These are phyloP conservation scores for Vesta saturnalis DNA, from an alignment of 2,888 invertebrate species.

Conservation along the genomic window DNA sequence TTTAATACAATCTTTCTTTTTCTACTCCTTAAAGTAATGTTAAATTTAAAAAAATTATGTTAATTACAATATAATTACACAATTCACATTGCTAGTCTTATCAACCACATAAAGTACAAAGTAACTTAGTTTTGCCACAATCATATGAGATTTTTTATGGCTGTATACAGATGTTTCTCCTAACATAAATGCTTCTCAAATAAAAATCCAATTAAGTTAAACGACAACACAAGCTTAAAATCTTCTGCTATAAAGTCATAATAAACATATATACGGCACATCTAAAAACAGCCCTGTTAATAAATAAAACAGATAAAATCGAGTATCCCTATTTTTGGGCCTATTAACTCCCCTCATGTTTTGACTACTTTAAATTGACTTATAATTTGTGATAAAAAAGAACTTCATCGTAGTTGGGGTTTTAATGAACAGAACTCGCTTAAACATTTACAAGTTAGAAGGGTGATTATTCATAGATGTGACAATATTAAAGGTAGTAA, in stretches of 20 bases:
- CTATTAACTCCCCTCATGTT: slow-evolving; percentile 44
- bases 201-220: slow-evolving; percentile 59
- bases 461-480: slow-evolving; percentile 9
- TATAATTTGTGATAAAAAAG: slow-evolving; percentile 50
- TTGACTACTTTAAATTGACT: slow-evolving; percentile 48
- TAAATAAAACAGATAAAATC: slow-evolving; percentile 52
- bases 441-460: slow-evolving; percentile 26
- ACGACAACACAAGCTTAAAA: slow-evolving; percentile 55
- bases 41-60: too few relatives aligned
- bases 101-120: background rate
- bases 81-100: too few relatives aligned
- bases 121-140: background rate
- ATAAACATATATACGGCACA: slow-evolving; percentile 51
- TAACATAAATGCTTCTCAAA: slow-evolving; percentile 42
- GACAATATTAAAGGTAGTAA: background rate
- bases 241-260: slow-evolving; percentile 57
- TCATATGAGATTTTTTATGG: background rate
- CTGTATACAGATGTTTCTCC: background rate
- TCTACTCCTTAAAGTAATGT: too few relatives aligned
- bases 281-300: slow-evolving; percentile 52
- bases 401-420: slow-evolving; percentile 20
- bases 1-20: too few relatives aligned
- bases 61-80: too few relatives aligned
- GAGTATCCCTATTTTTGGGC: slow-evolving; percentile 38
- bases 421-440: slow-evolving; percentile 16